Conservation (phyloP, 37 sponge, comb jelly and placozoan genomes). For the Agelas oroides region DNA sequence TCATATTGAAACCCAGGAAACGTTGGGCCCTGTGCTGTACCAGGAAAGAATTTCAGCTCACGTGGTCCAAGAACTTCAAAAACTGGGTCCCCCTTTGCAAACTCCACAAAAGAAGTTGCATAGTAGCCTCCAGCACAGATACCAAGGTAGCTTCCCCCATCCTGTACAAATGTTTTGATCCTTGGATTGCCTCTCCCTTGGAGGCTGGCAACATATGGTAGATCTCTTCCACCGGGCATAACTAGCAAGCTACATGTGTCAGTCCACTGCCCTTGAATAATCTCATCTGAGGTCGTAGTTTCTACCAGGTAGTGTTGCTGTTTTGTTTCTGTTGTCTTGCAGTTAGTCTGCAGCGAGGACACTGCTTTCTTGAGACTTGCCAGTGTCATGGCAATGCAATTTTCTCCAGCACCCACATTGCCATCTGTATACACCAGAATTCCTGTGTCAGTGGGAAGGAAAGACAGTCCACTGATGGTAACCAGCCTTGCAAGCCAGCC, state of each 20-base stretch:
- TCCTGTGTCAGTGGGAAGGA: conserved; percentile 7
- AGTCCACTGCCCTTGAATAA: conserved; percentile 33
- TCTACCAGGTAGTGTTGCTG: conserved; percentile 14
- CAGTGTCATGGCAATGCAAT: conserved; percentile 58
- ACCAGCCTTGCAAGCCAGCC: too few relatives aligned
- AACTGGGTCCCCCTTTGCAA: conserved; percentile 72
- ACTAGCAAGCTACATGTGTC: conserved; percentile 48
- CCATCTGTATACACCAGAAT: conserved; percentile 78
- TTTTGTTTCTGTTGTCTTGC: background rate
- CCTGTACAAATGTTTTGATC: conserved; percentile 71
- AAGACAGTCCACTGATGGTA: too few relatives aligned
- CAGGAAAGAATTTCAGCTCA: conserved; percentile 81
- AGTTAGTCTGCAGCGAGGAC: background rate
- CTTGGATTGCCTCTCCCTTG: conserved; percentile 71
- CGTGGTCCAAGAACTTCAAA: conserved; percentile 70
- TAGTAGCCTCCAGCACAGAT: conserved; percentile 94
- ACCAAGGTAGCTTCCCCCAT: conserved; percentile 87
- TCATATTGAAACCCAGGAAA: conserved; percentile 79
- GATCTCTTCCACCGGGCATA: conserved; percentile 90
- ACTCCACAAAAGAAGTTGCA: conserved; percentile 66
- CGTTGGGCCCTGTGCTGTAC: conserved; percentile 67
- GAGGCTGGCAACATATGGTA: conserved; percentile 75
- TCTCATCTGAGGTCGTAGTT: conserved; percentile 50
- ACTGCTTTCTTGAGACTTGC: conserved; percentile 37
- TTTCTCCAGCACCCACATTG: conserved; percentile 57